A percentile compares a stretch with the other conserved stretches of the same genome.
Conservation (phyloP, 92 coral and sea anemone genomes). For the Siderastrea radians region DNA sequence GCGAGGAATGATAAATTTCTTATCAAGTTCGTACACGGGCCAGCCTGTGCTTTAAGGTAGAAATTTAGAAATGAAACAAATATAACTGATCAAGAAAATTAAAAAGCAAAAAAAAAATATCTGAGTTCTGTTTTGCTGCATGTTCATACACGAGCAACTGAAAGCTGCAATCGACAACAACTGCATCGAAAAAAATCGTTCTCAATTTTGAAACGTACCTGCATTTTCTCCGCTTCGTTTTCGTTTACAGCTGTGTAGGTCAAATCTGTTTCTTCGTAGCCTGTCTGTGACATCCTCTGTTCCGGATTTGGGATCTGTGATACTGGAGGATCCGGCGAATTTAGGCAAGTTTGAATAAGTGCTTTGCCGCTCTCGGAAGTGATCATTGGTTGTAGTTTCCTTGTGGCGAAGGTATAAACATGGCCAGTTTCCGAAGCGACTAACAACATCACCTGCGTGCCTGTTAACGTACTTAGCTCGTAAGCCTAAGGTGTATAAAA, state of each 20-base stretch:
- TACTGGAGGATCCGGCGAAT: constrained; percentile 98
- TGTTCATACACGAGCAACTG: background rate
- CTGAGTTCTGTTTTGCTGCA: background rate
- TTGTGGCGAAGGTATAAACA: constrained; percentile 98
- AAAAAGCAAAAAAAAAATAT: background rate
- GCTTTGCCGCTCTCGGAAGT: constrained; percentile 99
- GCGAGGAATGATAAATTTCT: constrained; percentile 29
- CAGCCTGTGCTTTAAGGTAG: no score
- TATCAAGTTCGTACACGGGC: background rate
- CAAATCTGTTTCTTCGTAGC: constrained; percentile 98
- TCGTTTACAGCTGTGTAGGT: constrained; percentile 92
- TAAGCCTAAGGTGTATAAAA: constrained; percentile 77
- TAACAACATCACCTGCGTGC: constrained; percentile 98
- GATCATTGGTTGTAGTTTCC: constrained; percentile 99
- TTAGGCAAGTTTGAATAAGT: constrained; percentile 96
- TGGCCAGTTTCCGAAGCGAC: constrained; percentile 99
- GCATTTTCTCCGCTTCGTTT: constrained; percentile 87
- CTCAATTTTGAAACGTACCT: constrained; percentile 4
- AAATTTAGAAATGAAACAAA: background rate
- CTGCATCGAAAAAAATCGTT: background rate
- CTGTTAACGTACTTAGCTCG: constrained; percentile 96
- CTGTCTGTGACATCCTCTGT: constrained; percentile 99
- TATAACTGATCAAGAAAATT: background rate
- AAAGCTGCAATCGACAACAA: background rate
- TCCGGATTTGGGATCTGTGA: constrained; percentile 94